These are phyloP conservation scores for Cataglyphis cursor DNA, from an alignment of 2,888 invertebrate genomes.

Conservation along the genomic window DNA sequence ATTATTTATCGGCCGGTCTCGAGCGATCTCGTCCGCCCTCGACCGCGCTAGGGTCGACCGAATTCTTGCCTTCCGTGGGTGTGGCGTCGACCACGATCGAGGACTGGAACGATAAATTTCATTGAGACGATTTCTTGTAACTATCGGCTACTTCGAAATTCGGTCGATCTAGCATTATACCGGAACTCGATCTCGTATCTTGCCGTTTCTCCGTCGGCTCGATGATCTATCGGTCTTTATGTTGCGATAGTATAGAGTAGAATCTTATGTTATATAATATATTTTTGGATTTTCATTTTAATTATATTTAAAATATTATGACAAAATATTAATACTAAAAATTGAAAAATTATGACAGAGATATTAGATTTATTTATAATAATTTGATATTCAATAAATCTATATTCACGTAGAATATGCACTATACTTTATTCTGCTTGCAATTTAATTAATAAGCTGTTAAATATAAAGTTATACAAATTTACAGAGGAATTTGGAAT, in stretches of 20 bases:
- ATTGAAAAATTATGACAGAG: not conserved
- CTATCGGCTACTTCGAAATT: slow-evolving; percentile 18
- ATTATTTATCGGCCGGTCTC: slow-evolving; percentile 61
- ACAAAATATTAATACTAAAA: slow-evolving; percentile 8
- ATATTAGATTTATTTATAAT: not conserved
- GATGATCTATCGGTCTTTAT: slow-evolving; percentile 13
- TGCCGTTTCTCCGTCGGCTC: not conserved
- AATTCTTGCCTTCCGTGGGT: slow-evolving; percentile 58
- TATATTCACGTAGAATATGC: not conserved
- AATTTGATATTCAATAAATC: not conserved
- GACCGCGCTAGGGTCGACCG: slow-evolving; percentile 49
- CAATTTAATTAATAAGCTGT: not conserved
- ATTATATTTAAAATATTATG: too few relatives aligned
- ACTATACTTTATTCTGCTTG: not conserved
- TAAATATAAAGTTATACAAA: not conserved
- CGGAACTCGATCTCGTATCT: slow-evolving; percentile 30
- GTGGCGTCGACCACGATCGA: slow-evolving; percentile 56
- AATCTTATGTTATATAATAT: not conserved
- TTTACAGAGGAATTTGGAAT: not conserved
- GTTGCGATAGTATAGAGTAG: not conserved
- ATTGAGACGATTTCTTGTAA: slow-evolving; percentile 50
- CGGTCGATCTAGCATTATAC: not conserved
- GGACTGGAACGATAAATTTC: slow-evolving; percentile 60
- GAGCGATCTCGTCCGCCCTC: slow-evolving; percentile 31
- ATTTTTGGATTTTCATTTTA: not conserved